Conservation (phyloP, 2,888 invertebrate species). For the Acanthosepion lycidas region DNA sequence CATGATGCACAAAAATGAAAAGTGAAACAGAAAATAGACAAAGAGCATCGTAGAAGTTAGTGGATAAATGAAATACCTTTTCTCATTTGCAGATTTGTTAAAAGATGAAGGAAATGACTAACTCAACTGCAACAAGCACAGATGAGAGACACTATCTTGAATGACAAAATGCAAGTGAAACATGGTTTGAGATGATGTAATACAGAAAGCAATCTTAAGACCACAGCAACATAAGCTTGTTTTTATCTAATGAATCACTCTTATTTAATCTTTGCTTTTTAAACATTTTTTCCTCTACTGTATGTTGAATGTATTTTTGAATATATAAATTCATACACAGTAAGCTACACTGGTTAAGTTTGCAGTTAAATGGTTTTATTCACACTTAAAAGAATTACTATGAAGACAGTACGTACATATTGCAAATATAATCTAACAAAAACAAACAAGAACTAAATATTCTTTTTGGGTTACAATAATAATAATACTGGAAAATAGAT, state of each 20-base stretch:
- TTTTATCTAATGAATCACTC: background rate
- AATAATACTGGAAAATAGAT: background rate
- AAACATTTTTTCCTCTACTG: background rate
- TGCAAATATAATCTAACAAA: background rate
- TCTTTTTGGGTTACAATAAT: slow-evolving; percentile 13
- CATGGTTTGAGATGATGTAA: background rate
- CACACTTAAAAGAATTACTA: slow-evolving; percentile 33
- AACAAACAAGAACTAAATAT: background rate
- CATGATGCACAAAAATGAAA: background rate
- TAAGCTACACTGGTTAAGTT: slow-evolving; percentile 12
- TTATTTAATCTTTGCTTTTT: background rate
- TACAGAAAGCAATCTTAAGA: background rate
- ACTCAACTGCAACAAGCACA: background rate
- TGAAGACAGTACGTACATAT: background rate
- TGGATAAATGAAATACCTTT: background rate
- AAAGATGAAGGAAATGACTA: background rate
- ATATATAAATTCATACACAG: background rate
- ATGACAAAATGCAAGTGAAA: background rate
- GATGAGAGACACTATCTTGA: background rate
- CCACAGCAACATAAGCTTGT: background rate
- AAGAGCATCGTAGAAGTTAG: background rate
- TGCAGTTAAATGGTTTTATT: slow-evolving; percentile 33
- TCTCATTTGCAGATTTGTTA: background rate
- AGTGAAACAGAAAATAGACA: background rate
- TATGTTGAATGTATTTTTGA: background rate